A percentile compares a stretch with the other conserved stretches of the same genome.
Conservation (phyloP, 2,797 vertebrate genomes). For the Valencia hispanica region DNA sequence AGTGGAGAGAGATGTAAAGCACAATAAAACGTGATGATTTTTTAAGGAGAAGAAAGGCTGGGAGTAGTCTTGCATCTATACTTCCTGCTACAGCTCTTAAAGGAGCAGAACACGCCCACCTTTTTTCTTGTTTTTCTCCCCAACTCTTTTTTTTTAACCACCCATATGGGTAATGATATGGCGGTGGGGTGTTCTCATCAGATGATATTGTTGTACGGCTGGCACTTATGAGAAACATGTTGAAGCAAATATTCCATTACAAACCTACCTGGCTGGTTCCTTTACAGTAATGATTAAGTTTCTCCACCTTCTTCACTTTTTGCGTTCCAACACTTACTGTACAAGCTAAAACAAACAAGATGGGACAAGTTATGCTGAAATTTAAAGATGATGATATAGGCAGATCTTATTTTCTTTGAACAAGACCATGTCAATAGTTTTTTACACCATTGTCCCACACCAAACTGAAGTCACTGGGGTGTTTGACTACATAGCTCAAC, state of each 20-base stretch:
- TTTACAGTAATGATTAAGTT: background rate
- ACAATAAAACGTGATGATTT: constrained; percentile 50
- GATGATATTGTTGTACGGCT: constrained; percentile 53
- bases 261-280: background rate
- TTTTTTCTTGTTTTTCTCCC: constrained; percentile 20
- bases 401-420: background rate
- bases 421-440: constrained; percentile 20
- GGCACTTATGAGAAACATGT: constrained; percentile 13
- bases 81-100: constrained; percentile 54
- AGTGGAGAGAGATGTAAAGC: constrained; percentile 42
- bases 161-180: constrained; percentile 24
- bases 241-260: background rate
- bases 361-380: background rate
- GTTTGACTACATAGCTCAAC: background rate
- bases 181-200: constrained; percentile 59
- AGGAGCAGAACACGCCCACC: constrained; percentile 49
- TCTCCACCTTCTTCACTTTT: constrained; percentile 3
- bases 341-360: constrained; percentile 8
- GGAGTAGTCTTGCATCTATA: constrained; percentile 33
- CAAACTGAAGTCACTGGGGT: constrained; percentile 50
- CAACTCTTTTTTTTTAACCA: constrained; percentile 16
- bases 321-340: background rate
- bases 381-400: background rate
- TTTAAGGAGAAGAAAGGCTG: constrained; percentile 24
- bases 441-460: constrained; percentile 62